Base-by-base conservation (phyloP, 2,888 invertebrate species). In the Harmothoe impar region DNA sequence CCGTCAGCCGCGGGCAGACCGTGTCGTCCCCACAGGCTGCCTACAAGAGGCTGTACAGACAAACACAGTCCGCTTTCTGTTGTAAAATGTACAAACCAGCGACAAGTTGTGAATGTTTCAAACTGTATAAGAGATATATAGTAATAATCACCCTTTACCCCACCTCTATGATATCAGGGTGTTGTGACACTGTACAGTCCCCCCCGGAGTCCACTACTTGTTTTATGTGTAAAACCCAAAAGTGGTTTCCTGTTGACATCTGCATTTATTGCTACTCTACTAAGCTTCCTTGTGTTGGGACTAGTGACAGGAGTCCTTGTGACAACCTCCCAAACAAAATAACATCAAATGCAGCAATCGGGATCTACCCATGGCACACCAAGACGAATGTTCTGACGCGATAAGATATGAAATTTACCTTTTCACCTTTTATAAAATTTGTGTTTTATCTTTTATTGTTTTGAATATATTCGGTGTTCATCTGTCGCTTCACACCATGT, bases 311-410 rank as follows among this genome's bases (percentile, higher is more conserved):
- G 72, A 23, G 31, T 72, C 29, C 5, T 72, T 72, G 12, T 29
- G 72, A 72, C 72, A 23, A 72, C 0, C 31, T 72, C 29, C 15
- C 25, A 72, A 20, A 72, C 17, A 29, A 72, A 29, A 72, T 72
- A 29, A 72, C 72, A 29, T 72, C 72, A 72, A 72, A 72, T 72
- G 72, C 72, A 72, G 72, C 72, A 72, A n/a, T 72, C 29, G 72
- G 72, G 72, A 1, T 23, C 72, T 15, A n/a, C 72, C 72, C 72
- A 72, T 72, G 72, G 72, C 72, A 72, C 72, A 72, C 72, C 15
- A 29, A 72, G 25, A 72, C 17, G 29, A 72, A 72, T 29, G n/a
- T 72, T 72, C 25, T 72, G 62, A 29, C 72, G 25, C 72, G 3
- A 29, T 62, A 62, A 62, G 20, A n/a, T 20, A 3, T n/a, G 3